phyloP scores from a whole-genome alignment of 2,888 invertebrate genomes.

The Drosophila lacicola region DNA sequence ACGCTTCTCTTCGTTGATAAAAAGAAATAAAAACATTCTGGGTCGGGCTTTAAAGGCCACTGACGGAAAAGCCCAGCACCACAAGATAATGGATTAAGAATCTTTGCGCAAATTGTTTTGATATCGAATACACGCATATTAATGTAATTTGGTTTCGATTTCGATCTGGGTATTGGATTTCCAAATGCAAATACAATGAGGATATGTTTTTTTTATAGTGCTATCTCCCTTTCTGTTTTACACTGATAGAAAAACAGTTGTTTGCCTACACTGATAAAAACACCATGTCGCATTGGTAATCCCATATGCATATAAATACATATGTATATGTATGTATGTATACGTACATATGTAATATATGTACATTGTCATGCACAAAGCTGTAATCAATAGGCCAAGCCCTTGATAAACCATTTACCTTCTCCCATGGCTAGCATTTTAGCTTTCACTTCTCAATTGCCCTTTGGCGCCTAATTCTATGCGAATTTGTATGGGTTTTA shows the following conservation, averaged over 20 bases:
- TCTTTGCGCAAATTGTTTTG: slow-evolving; percentile 7
- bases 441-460: slow-evolving; percentile 26
- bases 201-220: not conserved
- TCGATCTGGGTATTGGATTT: slow-evolving; percentile 21
- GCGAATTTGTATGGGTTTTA: slow-evolving; percentile 66
- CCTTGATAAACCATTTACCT: slow-evolving; percentile 50
- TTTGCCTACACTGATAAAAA: not conserved
- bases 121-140: slow-evolving; percentile 1
- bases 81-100: slow-evolving; percentile 7
- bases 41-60: slow-evolving; percentile 22
- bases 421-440: slow-evolving; percentile 9
- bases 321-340: no score
- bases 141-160: not conserved
- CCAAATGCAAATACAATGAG: slow-evolving; percentile 18
- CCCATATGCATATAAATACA: not conserved
- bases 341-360: not conserved
- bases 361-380: slow-evolving; percentile 10
- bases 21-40: slow-evolving; percentile 8
- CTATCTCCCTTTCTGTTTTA: slow-evolving; percentile 6
- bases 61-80: slow-evolving; percentile 14
- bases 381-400: slow-evolving; percentile 62
- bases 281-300: slow-evolving; percentile 4
- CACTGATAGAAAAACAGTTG: slow-evolving; percentile 15
- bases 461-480: slow-evolving; percentile 22
- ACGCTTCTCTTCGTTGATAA: slow-evolving; percentile 27